phyloP scores from a whole-genome alignment of 2,797 vertebrate species.

The Apodemus agrarius region DNA sequence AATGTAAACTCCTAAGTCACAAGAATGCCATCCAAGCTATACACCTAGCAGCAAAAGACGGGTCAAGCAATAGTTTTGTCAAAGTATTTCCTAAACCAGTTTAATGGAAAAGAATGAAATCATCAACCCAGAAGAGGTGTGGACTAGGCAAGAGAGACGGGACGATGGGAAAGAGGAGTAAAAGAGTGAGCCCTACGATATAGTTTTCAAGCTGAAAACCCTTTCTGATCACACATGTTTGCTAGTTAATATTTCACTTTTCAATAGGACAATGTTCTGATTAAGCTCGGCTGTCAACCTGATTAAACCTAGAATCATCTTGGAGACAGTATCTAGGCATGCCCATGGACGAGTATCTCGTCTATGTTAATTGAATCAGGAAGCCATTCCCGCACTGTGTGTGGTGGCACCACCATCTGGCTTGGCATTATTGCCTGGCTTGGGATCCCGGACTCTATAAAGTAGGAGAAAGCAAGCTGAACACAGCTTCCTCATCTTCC shows the following conservation, averaged over 20 bases:
- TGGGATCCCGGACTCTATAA: not conserved
- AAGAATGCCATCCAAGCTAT: not conserved
- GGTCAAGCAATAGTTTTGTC: not conserved
- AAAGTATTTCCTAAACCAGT: not conserved
- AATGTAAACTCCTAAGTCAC: not conserved
- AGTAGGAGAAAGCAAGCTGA: not conserved
- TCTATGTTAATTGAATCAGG: not conserved
- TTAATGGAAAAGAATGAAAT: constrained; percentile 17
- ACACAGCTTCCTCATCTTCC: not conserved
- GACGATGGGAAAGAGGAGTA: not conserved
- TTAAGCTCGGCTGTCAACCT: not conserved
- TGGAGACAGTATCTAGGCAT: not conserved
- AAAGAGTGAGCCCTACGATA: not conserved
- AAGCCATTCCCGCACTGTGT: not conserved
- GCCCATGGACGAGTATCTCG: not conserved
- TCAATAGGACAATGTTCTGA: not conserved
- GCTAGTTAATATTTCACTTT: not conserved
- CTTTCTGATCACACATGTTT: not conserved
- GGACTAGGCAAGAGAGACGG: not conserved
- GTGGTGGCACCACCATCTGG: not conserved
- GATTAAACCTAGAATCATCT: not conserved
- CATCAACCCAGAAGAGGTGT: not conserved
- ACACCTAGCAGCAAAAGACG: not conserved
- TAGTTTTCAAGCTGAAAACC: not conserved
- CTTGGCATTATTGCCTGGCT: not conserved